Conservation (phyloP, 2,113 vertebrate species). For the Aegithalos caudatus region DNA sequence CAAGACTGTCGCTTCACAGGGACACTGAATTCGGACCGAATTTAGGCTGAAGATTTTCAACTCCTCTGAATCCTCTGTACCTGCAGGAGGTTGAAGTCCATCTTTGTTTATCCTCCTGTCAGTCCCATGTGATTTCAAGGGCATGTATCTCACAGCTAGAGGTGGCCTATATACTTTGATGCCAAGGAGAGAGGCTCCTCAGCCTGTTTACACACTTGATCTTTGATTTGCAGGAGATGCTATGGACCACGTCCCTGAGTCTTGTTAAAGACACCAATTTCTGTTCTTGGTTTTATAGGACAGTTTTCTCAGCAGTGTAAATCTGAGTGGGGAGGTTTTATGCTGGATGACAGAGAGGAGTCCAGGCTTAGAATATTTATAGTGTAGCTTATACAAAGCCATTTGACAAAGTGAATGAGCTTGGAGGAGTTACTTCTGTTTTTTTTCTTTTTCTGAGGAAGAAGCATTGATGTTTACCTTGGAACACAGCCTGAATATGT, state of each 20-base stretch:
- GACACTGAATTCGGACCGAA: too few relatives aligned
- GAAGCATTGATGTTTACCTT: neutral
- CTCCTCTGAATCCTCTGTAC: too few relatives aligned
- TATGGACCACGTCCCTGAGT: neutral
- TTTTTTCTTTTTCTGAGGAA: conserved; percentile 12
- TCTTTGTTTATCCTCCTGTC: conserved; percentile 3
- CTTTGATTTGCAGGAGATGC: conserved; percentile 8
- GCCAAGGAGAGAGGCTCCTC: neutral
- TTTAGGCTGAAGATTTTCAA: too few relatives aligned
- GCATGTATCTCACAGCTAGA: neutral
- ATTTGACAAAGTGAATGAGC: conserved; percentile 33
- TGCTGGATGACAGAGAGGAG: neutral
- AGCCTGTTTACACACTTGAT: neutral
- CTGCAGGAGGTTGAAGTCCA: neutral
- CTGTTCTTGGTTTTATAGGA: neutral
- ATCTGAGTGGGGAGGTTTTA: neutral
- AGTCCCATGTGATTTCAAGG: conserved; percentile 27
- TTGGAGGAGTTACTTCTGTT: conserved; percentile 3
- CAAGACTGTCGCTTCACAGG: neutral
- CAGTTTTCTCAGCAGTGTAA: conserved; percentile 1
- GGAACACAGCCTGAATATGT: conserved; percentile 16
- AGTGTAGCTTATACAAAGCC: neutral
- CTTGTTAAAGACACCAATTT: neutral
- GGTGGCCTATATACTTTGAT: neutral
- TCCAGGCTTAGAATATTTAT: conserved; percentile 3